phyloP scores from a whole-genome alignment of 2,888 invertebrate species.

The Clivina fossor region DNA sequence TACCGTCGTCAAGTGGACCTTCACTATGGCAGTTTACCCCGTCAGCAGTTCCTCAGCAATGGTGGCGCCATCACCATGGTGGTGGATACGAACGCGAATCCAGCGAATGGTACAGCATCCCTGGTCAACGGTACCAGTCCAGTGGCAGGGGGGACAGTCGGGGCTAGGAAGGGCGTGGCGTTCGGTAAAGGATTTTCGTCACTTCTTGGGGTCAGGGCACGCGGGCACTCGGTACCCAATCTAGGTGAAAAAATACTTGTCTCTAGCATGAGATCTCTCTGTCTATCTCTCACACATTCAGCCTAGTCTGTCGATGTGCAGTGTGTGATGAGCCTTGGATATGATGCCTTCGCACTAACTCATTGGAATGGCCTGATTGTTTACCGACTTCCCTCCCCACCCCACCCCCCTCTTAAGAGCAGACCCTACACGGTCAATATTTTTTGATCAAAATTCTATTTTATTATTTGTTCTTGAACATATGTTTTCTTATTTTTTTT shows the following conservation, averaged over 20 bases:
- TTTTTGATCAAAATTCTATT: too few relatives aligned
- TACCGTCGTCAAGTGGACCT: slow-evolving; percentile 73
- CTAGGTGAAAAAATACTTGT: too few relatives aligned
- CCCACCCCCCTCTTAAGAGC: too few relatives aligned
- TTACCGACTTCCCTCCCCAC: too few relatives aligned
- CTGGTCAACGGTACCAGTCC: too few relatives aligned
- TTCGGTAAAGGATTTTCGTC: slow-evolving; percentile 67
- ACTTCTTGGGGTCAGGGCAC: slow-evolving; percentile 63
- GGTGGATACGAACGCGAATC: slow-evolving; percentile 54
- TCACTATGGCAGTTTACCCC: slow-evolving; percentile 80
- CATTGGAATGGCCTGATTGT: slow-evolving; percentile 18
- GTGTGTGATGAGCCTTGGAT: neutral
- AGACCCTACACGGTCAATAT: too few relatives aligned
- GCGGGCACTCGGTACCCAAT: slow-evolving; percentile 88
- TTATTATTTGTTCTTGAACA: too few relatives aligned
- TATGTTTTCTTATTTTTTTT: too few relatives aligned
- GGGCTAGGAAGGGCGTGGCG: slow-evolving; percentile 65
- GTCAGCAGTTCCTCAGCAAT: slow-evolving; percentile 62
- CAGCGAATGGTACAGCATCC: slow-evolving; percentile 42
- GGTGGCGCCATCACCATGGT: slow-evolving; percentile 46
- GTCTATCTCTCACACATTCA: too few relatives aligned
- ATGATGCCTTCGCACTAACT: slow-evolving; percentile 7
- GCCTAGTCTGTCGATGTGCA: too few relatives aligned
- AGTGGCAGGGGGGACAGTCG: slow-evolving; percentile 38
- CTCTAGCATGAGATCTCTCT: slow-evolving; percentile 44